Evolutionary conservation across 2,888 invertebrate genomes (phyloP), one percentile per base, ranked within the genome.

Genomic region (Drosophila nigritarsus): DNA sequence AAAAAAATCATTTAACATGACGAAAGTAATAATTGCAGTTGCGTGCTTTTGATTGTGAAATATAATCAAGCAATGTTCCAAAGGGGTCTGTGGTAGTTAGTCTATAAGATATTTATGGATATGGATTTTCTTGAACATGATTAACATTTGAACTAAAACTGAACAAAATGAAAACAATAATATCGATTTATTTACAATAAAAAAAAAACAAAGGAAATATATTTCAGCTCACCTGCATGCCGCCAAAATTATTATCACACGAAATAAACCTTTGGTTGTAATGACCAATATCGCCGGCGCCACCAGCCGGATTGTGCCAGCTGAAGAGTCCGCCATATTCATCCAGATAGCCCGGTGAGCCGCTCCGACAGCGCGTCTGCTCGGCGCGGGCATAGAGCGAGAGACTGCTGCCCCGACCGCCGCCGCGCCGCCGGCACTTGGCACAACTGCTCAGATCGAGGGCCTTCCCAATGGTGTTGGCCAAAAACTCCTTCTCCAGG

Each of bases 401-500:
- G 4, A 86, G 73, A 48, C 84, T 88, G 63, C 82, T 87, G 36
- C 88, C 84, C 15, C 82, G 83, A 13, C 80, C 90, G 45, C 70
- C 76, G 2, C 65, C 38, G 5, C 74, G 74, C 0, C 86, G 65
- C 0, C 89, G 91, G 65, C 93, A 93, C 64, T 91, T 92, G 7
- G 85, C 70, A 53, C 93, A 93, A 36, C 86, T 90, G 30, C 84
- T 87, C n/a, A 87, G 77, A 50, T 93, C 92, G 36, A 92, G 66
- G 1, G 82, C 90, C 56, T 92, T 92, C 38, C 93, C 93, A 60
- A 93, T 91, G 3, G 92, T 93, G 64, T 91, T 92, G 32, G 91
- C 92, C 38, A 93, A 74, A 72, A 93, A 93, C 66, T 93, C 93
- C 53, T 92, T 92, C 68, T 93, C 93, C 68, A 93, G 80, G 51